Evolutionary conservation across 1,140 invertebrate species (phyloP).

Genomic region (Drosophila miranda): DNA sequence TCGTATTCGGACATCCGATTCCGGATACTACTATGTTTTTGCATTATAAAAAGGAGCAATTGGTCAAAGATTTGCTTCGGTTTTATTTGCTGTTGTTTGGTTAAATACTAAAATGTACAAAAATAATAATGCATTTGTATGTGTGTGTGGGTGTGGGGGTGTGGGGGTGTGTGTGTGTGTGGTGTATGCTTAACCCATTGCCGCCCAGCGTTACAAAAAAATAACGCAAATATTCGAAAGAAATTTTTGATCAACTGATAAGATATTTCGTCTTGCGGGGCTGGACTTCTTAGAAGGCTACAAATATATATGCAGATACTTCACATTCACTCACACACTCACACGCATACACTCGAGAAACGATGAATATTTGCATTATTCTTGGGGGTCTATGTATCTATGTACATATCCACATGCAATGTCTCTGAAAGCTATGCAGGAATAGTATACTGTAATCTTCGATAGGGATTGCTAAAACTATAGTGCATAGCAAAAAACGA

Average conservation of each 20-base stretch:
- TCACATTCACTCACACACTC: background rate
- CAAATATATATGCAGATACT: background rate
- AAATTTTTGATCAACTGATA: slow-evolving; percentile 32
- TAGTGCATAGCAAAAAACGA: no score
- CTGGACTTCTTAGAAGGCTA: no score
- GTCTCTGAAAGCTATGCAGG: no score
- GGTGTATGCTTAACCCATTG: slow-evolving; percentile 59
- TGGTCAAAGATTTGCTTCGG: slow-evolving; percentile 73
- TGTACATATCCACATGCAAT: no score
- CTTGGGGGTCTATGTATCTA: no score
- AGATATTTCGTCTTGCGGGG: slow-evolving; percentile 11
- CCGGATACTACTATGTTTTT: slow-evolving; percentile 26
- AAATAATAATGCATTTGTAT: slow-evolving; percentile 38
- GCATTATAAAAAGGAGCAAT: slow-evolving; percentile 75
- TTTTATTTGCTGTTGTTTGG: no score
- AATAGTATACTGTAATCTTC: no score
- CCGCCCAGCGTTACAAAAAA: slow-evolving; percentile 68
- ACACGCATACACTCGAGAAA: background rate
- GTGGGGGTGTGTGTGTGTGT: slow-evolving; percentile 1
- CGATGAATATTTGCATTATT: no score
- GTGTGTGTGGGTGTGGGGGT: background rate
- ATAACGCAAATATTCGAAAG: slow-evolving; percentile 14
- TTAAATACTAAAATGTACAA: slow-evolving; percentile 34
- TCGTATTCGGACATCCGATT: slow-evolving; percentile 19
- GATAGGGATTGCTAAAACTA: no score